phyloP scores from a whole-genome alignment of 2,797 vertebrate species.

The Myripristis jacobus region DNA sequence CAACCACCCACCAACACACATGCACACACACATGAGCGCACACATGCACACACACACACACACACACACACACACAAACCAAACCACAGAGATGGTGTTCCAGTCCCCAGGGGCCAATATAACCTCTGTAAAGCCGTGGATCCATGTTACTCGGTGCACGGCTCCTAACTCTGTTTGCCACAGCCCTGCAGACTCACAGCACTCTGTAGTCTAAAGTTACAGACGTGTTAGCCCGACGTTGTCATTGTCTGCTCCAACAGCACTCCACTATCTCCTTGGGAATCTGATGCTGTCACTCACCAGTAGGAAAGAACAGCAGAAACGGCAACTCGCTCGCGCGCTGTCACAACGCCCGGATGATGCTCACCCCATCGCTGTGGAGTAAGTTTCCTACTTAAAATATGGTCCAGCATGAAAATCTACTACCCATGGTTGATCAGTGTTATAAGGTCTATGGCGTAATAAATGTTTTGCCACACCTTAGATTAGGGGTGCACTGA shows the following conservation, averaged over 20 bases:
- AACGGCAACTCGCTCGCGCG: not conserved
- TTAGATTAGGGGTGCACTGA: no score
- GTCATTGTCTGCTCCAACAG: conserved; percentile 40
- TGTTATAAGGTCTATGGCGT: no score
- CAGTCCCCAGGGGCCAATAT: conserved; percentile 61
- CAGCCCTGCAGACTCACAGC: conserved; percentile 33
- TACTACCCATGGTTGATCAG: no score
- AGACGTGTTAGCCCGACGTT: conserved; percentile 27
- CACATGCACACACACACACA: conserved; percentile 13
- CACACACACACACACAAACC: conserved; percentile 30
- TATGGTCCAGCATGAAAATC: not conserved
- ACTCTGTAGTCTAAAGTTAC: conserved; percentile 53
- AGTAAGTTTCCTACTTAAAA: not conserved
- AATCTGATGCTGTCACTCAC: conserved; percentile 45
- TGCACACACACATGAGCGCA: conserved; percentile 5
- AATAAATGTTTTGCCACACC: no score
- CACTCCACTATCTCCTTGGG: conserved; percentile 32
- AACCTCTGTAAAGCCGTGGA: conserved; percentile 50
- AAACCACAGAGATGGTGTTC: conserved; percentile 45
- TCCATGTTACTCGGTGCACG: conserved; percentile 26
- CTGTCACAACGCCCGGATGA: not conserved
- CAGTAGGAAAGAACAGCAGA: conserved; percentile 8
- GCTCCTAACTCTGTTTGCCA: conserved; percentile 32
- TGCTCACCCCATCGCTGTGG: no score
- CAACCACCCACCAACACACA: conserved; percentile 62